A percentile compares a stretch with the other conserved stretches of the same genome.
Conservation (phyloP, 1,140 invertebrate species). For the Bombus turneri region DNA sequence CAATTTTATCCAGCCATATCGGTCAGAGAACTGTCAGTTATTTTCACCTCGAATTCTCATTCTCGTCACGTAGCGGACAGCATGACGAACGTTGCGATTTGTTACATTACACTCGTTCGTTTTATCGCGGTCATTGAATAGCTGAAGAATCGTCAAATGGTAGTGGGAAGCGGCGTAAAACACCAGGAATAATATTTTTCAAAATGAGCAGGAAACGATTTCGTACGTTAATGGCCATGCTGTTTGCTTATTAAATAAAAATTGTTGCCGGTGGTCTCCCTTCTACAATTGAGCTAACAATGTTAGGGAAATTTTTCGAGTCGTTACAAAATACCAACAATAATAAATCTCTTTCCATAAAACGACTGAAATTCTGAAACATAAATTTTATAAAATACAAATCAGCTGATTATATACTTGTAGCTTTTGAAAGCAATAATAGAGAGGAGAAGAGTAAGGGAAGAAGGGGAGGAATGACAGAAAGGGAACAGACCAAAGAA, state of each 20-base stretch:
- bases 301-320: too few species aligned
- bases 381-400: background rate
- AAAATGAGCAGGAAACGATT: slow-evolving; percentile 17
- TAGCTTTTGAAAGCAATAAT: too few species aligned
- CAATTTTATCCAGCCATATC: slow-evolving; percentile 49
- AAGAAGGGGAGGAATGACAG: too few species aligned
- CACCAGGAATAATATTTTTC: slow-evolving; percentile 12
- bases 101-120: slow-evolving; percentile 40
- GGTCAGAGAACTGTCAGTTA: slow-evolving; percentile 28
- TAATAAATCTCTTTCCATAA: too few species aligned
- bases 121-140: slow-evolving; percentile 31
- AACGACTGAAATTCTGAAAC: background rate
- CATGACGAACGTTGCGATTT: slow-evolving; percentile 52
- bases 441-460: too few species aligned
- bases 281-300: too few species aligned
- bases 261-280: background rate
- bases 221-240: background rate
- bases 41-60: slow-evolving; percentile 49
- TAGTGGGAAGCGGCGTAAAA: background rate
- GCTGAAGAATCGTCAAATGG: slow-evolving; percentile 8
- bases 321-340: too few species aligned
- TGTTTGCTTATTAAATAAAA: background rate
- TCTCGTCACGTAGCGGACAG: slow-evolving; percentile 55
- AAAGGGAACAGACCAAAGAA: too few species aligned
- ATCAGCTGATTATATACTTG: too few species aligned